phyloP scores from a whole-genome alignment of 2,113 vertebrate species.

The Aphyosemion australe region DNA sequence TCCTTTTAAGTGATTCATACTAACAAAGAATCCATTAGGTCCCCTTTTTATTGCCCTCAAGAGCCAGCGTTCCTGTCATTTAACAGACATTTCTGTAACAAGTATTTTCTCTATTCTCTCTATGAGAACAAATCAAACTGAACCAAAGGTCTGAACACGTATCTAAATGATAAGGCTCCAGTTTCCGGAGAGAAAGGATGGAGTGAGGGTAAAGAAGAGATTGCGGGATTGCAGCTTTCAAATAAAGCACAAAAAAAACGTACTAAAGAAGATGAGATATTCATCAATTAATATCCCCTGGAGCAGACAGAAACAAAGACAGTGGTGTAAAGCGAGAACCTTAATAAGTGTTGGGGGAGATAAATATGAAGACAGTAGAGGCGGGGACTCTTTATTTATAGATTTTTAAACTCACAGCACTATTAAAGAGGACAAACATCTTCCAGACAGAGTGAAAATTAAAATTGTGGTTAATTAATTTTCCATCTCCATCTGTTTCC shows the following conservation, averaged over 20 bases:
- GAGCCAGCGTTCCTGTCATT: constrained; percentile 11
- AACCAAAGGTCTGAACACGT: constrained; percentile 45
- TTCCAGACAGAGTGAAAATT: neutral
- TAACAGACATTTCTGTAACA: constrained; percentile 31
- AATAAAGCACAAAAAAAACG: constrained; percentile 58
- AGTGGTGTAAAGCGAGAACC: constrained; percentile 3
- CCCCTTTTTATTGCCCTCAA: constrained; percentile 14
- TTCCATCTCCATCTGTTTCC: constrained; percentile 22
- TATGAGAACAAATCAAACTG: constrained; percentile 49
- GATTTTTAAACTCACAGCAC: constrained; percentile 10
- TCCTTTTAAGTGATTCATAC: constrained; percentile 23
- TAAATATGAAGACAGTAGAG: neutral
- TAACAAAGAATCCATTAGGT: constrained; percentile 20
- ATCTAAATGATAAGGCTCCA: constrained; percentile 44
- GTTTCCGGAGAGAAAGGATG: constrained; percentile 9
- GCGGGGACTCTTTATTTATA: constrained; percentile 6
- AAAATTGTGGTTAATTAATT: constrained; percentile 16
- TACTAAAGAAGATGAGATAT: constrained; percentile 56
- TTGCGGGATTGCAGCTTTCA: constrained; percentile 8
- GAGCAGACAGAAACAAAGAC: constrained; percentile 28
- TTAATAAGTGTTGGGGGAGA: constrained; percentile 6
- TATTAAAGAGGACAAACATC: constrained; percentile 15
- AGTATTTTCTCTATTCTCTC: constrained; percentile 36
- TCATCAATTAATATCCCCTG: constrained; percentile 68
- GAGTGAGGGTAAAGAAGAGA: constrained; percentile 1